phyloP scores from a whole-genome alignment of 2,888 invertebrate genomes.

The Ochlodes sylvanus region DNA sequence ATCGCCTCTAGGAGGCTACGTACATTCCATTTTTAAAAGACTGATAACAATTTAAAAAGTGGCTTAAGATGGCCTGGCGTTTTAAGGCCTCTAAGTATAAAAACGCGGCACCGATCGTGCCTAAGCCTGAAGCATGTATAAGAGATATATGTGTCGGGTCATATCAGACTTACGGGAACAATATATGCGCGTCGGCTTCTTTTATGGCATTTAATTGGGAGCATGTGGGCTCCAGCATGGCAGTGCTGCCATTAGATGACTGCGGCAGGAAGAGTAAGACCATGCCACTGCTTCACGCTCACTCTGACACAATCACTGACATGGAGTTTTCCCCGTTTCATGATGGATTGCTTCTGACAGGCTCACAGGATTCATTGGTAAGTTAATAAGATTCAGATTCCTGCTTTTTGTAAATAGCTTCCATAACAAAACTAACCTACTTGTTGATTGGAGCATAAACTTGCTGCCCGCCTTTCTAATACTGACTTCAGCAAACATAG shows the following conservation, averaged over 20 bases:
- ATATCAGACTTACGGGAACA: slow-evolving; percentile 97
- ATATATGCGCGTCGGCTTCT: slow-evolving; percentile 95
- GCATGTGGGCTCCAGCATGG: slow-evolving; percentile 95
- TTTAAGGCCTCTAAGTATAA: slow-evolving; percentile 99
- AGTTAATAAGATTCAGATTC: slow-evolving; percentile 52
- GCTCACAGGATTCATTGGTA: slow-evolving; percentile 94
- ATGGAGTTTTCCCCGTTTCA: slow-evolving; percentile 98
- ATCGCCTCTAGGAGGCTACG: slow-evolving; percentile 51
- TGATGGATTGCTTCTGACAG: slow-evolving; percentile 95
- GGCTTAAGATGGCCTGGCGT: slow-evolving; percentile 93
- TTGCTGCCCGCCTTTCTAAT: slow-evolving; percentile 51
- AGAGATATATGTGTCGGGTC: slow-evolving; percentile 96
- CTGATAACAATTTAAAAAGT: slow-evolving; percentile 71
- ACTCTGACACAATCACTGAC: slow-evolving; percentile 96
- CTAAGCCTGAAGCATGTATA: slow-evolving; percentile 96
- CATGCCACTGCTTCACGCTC: slow-evolving; percentile 93
- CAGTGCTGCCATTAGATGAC: slow-evolving; percentile 94
- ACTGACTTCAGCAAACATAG: slow-evolving; percentile 42
- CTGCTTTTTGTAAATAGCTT: slow-evolving; percentile 11
- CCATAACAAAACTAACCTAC: slow-evolving; percentile 45
- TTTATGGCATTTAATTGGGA: slow-evolving; percentile 99
- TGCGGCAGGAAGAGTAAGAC: slow-evolving; percentile 95
- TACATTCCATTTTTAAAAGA: slow-evolving; percentile 80
- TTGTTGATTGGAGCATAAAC: slow-evolving; percentile 49
- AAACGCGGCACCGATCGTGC: slow-evolving; percentile 98